These are phyloP conservation scores for Xestia c-nigrum DNA, from an alignment of 2,888 invertebrate genomes.

Conservation along the genomic window DNA sequence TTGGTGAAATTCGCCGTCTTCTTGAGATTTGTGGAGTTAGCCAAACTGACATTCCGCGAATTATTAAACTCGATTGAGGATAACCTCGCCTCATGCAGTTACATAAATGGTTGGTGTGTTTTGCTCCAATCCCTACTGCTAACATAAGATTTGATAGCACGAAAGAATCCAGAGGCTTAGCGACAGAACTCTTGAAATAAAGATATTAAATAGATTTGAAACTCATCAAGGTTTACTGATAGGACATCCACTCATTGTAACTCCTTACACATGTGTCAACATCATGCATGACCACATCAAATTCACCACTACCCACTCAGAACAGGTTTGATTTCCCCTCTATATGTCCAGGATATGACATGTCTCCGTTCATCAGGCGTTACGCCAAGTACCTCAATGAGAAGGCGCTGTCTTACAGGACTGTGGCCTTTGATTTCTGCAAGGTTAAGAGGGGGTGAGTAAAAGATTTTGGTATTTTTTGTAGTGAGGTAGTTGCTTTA, in stretches of 20 bases:
- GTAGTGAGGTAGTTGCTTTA: not conserved
- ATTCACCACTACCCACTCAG: not conserved
- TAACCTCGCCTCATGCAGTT: not conserved
- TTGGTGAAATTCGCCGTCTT: not conserved
- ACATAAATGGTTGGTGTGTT: not conserved
- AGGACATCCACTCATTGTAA: not conserved
- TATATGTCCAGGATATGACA: constrained; percentile 96
- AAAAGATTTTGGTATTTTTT: not conserved
- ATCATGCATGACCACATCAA: constrained; percentile 57
- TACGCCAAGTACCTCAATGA: constrained; percentile 99
- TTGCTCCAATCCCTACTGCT: not conserved
- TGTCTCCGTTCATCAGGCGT: constrained; percentile 99
- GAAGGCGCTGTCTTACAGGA: constrained; percentile 99
- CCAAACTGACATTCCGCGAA: not conserved
- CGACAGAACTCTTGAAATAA: not conserved
- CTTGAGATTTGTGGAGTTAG: not conserved
- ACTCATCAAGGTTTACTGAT: not conserved
- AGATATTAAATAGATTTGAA: not conserved
- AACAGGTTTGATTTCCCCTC: constrained; percentile 42
- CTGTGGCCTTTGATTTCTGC: constrained; percentile 99
- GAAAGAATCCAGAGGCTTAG: not conserved
- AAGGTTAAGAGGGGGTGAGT: constrained; percentile 99
- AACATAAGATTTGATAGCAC: not conserved
- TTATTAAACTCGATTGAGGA: not conserved
- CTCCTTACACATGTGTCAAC: constrained; percentile 1